A percentile compares a stretch with the other conserved stretches of the same genome.
phyloP scores from a whole-genome alignment of 1,140 invertebrate species.

The Neodiprion pinetum region DNA sequence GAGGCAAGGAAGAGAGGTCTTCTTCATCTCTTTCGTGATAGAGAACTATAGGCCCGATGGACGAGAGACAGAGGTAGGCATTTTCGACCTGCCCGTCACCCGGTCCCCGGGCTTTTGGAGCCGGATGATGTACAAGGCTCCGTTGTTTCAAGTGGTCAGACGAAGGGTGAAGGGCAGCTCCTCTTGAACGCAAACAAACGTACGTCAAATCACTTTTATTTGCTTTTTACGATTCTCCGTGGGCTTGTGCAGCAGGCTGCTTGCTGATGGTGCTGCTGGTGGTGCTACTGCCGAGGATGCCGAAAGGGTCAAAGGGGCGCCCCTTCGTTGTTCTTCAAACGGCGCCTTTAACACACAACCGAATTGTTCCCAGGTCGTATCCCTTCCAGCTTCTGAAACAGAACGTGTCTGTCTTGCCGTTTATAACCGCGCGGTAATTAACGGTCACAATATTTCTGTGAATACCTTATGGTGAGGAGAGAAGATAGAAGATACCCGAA shows the following conservation, averaged over 20 bases:
- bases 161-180: neutral
- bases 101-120: neutral
- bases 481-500: too few relatives aligned
- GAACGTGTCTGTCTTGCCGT: too few relatives aligned
- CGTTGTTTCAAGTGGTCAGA: conserved; percentile 5
- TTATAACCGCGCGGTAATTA: too few relatives aligned
- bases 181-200: conserved; percentile 5
- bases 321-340: neutral
- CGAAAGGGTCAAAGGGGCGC: conserved; percentile 6
- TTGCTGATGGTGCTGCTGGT: too few relatives aligned
- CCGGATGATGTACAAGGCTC: conserved; percentile 1
- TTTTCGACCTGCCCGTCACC: conserved; percentile 3
- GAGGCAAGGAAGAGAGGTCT: too few relatives aligned
- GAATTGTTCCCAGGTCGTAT: too few relatives aligned
- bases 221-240: conserved; percentile 1
- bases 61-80: neutral
- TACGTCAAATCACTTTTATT: conserved; percentile 6
- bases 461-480: too few relatives aligned
- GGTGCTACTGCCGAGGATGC: neutral
- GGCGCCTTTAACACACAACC: neutral
- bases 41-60: neutral
- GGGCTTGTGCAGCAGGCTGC: neutral
- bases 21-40: too few relatives aligned
- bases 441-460: too few relatives aligned
- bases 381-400: too few relatives aligned